A percentile compares a stretch with the other conserved stretches of the same genome.
phyloP scores from a whole-genome alignment of 2,113 vertebrate species.

The Gavia stellata region DNA sequence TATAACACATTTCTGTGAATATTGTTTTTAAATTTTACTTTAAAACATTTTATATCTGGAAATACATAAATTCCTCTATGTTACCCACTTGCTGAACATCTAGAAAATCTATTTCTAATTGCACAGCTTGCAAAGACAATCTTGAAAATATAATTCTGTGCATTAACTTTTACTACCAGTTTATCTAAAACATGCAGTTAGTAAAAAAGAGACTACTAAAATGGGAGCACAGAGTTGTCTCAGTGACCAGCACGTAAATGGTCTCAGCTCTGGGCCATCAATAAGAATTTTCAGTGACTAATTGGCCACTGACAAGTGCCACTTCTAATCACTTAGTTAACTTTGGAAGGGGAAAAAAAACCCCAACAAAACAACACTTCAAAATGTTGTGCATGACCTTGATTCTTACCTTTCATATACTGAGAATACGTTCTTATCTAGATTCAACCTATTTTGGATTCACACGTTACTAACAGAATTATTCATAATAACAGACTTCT shows the following conservation, averaged over 20 bases:
- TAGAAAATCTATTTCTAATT: not conserved
- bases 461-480: not conserved
- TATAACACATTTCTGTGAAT: not conserved
- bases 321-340: not conserved
- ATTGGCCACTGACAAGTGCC: not conserved
- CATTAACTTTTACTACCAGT: not conserved
- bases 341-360: not conserved
- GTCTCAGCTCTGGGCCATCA: not conserved
- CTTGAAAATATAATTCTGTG: not conserved
- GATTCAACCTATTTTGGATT: not conserved
- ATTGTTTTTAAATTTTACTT: not conserved
- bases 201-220: not conserved
- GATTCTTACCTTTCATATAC: not conserved
- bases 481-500: not conserved
- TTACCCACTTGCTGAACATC: not conserved
- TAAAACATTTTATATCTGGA: not conserved
- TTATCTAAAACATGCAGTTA: not conserved
- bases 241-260: not conserved
- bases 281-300: not conserved
- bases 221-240: not conserved
- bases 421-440: not conserved
- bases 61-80: not conserved
- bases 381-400: not conserved
- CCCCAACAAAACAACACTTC: not conserved
- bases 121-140: not conserved